phyloP scores from a whole-genome alignment of 2,113 vertebrate genomes.

The Rhinogobius similis region DNA sequence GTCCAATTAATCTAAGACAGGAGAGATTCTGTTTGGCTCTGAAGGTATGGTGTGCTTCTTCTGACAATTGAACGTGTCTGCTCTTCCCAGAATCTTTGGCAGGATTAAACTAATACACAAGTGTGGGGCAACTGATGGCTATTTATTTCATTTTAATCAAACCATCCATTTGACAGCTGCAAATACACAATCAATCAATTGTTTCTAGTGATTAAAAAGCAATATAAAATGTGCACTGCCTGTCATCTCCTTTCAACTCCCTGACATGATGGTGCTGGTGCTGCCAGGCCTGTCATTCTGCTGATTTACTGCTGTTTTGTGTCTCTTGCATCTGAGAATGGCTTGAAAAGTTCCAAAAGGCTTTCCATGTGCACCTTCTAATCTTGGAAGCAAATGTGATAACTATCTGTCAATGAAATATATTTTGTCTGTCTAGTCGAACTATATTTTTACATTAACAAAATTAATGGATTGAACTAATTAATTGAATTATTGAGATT shows the following conservation, averaged over 20 bases:
- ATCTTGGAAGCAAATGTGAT: conserved; percentile 22
- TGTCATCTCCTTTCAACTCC: conserved; percentile 42
- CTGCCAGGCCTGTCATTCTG: conserved; percentile 45
- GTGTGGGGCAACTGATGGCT: not conserved
- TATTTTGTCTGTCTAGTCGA: conserved; percentile 72
- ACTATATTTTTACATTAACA: too few relatives aligned
- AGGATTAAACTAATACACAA: not conserved
- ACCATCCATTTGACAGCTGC: conserved; percentile 41
- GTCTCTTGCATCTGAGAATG: conserved; percentile 43
- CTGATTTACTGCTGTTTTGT: conserved; percentile 58
- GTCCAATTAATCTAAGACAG: conserved; percentile 47
- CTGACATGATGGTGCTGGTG: conserved; percentile 31
- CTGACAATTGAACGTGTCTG: conserved; percentile 11
- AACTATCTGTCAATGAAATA: conserved; percentile 18
- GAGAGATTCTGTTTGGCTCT: conserved; percentile 42
- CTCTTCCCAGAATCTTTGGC: conserved; percentile 16
- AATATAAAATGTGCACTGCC: conserved; percentile 36
- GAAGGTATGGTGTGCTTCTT: conserved; percentile 17
- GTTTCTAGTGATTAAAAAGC: conserved; percentile 16
- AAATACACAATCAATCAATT: conserved; percentile 41
- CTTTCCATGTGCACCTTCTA: conserved; percentile 42
- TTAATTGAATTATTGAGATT: too few relatives aligned
- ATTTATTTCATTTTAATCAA: conserved; percentile 32
- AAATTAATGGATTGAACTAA: too few relatives aligned
- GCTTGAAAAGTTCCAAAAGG: conserved; percentile 37